Evolutionary conservation across 1,140 invertebrate genomes (phyloP).

Genomic region (Pissodes strobi): DNA sequence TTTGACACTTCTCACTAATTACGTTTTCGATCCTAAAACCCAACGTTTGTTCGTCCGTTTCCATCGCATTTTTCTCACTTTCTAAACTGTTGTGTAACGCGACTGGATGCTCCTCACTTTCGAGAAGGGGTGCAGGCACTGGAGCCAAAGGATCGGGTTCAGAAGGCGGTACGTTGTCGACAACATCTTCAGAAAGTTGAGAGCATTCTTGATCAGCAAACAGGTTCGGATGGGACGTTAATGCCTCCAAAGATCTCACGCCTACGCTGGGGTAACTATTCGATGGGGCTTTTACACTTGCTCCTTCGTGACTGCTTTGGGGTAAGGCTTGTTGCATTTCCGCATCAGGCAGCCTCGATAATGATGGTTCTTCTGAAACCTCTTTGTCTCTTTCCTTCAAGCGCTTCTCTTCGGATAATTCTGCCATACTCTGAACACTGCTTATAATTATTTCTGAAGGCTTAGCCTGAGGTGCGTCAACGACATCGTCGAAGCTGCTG

Average conservation of each 20-base stretch:
- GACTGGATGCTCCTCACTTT: background rate
- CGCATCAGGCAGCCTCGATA: too few relatives aligned
- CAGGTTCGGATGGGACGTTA: too few relatives aligned
- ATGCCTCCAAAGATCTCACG: too few relatives aligned
- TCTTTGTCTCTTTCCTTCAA: background rate
- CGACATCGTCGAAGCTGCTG: constrained; percentile 6
- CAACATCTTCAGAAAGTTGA: too few relatives aligned
- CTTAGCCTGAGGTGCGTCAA: background rate
- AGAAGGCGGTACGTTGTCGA: background rate
- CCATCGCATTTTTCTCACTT: background rate
- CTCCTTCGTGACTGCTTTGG: too few relatives aligned
- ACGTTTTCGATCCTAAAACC: constrained; percentile 3
- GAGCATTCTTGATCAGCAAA: too few relatives aligned
- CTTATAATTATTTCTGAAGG: constrained; percentile 19
- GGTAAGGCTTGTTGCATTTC: too few relatives aligned
- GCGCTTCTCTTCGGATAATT: constrained; percentile 3
- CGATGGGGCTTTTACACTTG: too few relatives aligned
- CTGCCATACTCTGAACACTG: constrained; percentile 32
- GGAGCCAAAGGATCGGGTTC: background rate
- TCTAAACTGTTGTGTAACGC: background rate
- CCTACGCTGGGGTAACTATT: too few relatives aligned
- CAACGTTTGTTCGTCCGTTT: background rate
- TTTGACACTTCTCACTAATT: too few relatives aligned
- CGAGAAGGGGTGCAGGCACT: background rate
- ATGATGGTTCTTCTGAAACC: too few relatives aligned